These are phyloP conservation scores for Sepiola atlantica DNA, from an alignment of 2,888 invertebrate species.

Conservation along the genomic window DNA sequence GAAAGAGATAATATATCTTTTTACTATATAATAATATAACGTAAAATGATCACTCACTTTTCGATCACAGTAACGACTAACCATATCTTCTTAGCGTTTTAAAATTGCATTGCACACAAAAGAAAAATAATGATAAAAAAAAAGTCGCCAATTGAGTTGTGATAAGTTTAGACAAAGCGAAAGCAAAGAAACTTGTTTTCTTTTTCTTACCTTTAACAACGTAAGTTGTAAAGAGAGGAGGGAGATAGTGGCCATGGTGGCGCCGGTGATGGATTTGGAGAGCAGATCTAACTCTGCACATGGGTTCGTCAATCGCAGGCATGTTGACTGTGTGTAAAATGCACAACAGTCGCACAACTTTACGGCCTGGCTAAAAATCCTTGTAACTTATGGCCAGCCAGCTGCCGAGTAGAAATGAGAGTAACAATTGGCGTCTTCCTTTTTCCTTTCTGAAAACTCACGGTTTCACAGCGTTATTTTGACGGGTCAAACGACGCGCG, in stretches of 20 bases:
- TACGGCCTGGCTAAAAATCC: not conserved
- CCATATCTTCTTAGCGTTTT: too few relatives aligned
- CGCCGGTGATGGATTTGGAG: not conserved
- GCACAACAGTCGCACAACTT: not conserved
- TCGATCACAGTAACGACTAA: too few relatives aligned
- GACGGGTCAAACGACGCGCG: too few relatives aligned
- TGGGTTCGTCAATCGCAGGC: not conserved
- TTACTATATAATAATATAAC: too few relatives aligned
- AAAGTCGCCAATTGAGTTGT: not conserved
- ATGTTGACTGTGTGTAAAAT: not conserved
- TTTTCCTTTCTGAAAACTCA: not conserved
- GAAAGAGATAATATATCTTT: too few relatives aligned
- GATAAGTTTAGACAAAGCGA: not conserved
- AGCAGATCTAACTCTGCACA: not conserved
- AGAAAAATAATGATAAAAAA: too few relatives aligned
- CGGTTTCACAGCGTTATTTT: not conserved
- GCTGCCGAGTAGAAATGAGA: not conserved
- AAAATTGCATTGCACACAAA: too few relatives aligned
- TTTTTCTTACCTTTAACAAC: not conserved
- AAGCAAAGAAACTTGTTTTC: not conserved
- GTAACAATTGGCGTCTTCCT: not conserved
- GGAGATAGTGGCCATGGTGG: not conserved
- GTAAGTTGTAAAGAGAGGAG: not conserved
- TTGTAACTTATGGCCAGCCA: not conserved
- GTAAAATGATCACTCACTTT: too few relatives aligned